These are phyloP conservation scores for Suricata suricatta DNA, from an alignment of 2,113 vertebrate genomes.

Conservation along the genomic window DNA sequence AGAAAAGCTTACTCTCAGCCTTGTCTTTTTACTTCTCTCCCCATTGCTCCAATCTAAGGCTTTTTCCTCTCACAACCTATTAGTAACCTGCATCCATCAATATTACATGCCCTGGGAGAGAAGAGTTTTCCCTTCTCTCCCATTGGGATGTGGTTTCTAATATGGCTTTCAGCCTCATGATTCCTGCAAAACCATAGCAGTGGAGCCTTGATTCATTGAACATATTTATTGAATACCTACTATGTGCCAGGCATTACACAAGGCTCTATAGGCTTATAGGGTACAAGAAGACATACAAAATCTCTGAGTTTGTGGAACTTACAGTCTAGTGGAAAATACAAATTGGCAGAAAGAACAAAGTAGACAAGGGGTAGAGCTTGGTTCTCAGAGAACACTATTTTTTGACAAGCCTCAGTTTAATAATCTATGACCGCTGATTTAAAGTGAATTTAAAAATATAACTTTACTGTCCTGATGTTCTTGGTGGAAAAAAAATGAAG, in stretches of 20 bases:
- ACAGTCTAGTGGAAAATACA: neutral
- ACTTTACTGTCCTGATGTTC: neutral
- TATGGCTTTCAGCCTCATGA: neutral
- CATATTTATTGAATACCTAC: neutral
- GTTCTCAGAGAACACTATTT: neutral
- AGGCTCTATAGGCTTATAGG: neutral
- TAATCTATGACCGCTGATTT: neutral
- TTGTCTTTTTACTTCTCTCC: neutral
- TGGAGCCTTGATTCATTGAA: neutral
- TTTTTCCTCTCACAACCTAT: neutral
- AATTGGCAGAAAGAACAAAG: neutral
- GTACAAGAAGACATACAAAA: neutral
- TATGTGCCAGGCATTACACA: neutral
- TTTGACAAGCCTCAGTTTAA: neutral
- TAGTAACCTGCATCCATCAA: neutral
- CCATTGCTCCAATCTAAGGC: neutral
- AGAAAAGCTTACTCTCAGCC: neutral
- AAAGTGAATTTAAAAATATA: neutral
- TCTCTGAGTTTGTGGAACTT: neutral
- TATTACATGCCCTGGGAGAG: neutral
- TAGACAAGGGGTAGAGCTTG: neutral
- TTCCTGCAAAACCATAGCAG: neutral
- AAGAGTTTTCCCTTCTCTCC: neutral
- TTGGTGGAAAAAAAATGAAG: neutral
- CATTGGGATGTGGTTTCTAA: conserved; percentile 2